These are phyloP conservation scores for Struthio camelus DNA, from an alignment of 2,113 vertebrate species.

Conservation along the genomic window DNA sequence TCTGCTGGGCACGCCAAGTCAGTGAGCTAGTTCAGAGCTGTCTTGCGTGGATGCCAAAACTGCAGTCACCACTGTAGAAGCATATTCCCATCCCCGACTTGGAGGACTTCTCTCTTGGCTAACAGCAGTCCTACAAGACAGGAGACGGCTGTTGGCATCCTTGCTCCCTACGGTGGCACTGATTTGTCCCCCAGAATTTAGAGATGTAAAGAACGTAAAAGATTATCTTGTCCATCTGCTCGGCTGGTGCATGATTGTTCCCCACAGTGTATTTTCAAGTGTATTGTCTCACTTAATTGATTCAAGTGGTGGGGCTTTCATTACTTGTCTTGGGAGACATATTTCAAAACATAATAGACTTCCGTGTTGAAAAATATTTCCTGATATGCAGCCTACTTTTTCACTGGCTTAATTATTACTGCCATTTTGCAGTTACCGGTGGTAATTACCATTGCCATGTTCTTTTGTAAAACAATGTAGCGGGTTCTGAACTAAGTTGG, in stretches of 20 bases:
- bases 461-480: not conserved
- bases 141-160: not conserved
- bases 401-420: not conserved
- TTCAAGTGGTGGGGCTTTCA: not conserved
- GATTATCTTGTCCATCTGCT: not conserved
- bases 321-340: not conserved
- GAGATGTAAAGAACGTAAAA: not conserved
- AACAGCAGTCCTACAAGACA: fast-evolving
- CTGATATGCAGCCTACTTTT: not conserved
- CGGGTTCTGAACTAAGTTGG: not conserved
- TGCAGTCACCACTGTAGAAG: fast-evolving
- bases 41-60: no score
- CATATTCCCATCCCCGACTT: fast-evolving
- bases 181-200: not conserved
- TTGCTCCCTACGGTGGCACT: fast-evolving
- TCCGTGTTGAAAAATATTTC: not conserved
- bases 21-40: not conserved
- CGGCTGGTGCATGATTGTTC: not conserved
- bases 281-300: not conserved
- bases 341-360: not conserved
- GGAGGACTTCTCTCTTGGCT: not conserved
- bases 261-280: not conserved
- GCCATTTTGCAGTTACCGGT: not conserved
- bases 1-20: fast-evolving
- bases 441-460: not conserved